These are phyloP conservation scores for Diaphora mendica DNA, from an alignment of 2,888 invertebrate genomes.

Conservation along the genomic window DNA sequence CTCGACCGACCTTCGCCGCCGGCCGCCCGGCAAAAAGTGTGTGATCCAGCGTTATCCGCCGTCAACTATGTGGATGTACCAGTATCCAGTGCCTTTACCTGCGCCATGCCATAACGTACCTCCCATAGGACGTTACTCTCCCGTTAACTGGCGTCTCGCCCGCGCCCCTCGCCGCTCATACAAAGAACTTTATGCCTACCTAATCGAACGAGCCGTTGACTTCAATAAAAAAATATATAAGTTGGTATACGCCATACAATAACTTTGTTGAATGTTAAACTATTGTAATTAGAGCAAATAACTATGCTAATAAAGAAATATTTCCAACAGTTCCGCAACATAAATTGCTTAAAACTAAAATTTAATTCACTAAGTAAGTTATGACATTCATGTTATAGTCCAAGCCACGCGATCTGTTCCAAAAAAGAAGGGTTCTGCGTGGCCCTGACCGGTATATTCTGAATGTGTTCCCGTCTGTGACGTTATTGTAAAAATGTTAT, in stretches of 20 bases:
- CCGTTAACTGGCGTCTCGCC: slow-evolving; percentile 46
- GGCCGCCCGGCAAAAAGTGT: slow-evolving; percentile 67
- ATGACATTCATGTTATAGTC: background rate
- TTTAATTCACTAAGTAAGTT: background rate
- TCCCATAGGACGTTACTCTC: slow-evolving; percentile 60
- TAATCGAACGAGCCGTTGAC: slow-evolving; percentile 24
- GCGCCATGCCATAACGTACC: slow-evolving; percentile 53
- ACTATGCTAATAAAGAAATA: background rate
- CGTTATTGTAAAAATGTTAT: background rate
- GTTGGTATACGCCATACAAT: slow-evolving; percentile 18
- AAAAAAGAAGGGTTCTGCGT: background rate
- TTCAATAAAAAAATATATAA: slow-evolving; percentile 29
- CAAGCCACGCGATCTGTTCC: background rate
- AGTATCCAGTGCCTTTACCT: slow-evolving; percentile 59
- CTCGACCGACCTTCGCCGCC: slow-evolving; percentile 78
- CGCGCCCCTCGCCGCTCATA: slow-evolving; percentile 31
- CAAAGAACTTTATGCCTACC: slow-evolving; percentile 37
- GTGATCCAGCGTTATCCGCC: slow-evolving; percentile 66
- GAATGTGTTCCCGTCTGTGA: background rate
- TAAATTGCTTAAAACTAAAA: slow-evolving; percentile 17
- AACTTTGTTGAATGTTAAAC: slow-evolving; percentile 10
- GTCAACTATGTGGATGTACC: slow-evolving; percentile 72
- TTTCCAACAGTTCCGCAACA: slow-evolving; percentile 16
- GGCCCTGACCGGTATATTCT: background rate
- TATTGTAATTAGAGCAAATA: slow-evolving; percentile 2